A percentile compares a stretch with the other conserved stretches of the same genome.
Evolutionary conservation across 2,797 vertebrate species (phyloP).

Genomic region (Coregonus ussuriensis): DNA sequence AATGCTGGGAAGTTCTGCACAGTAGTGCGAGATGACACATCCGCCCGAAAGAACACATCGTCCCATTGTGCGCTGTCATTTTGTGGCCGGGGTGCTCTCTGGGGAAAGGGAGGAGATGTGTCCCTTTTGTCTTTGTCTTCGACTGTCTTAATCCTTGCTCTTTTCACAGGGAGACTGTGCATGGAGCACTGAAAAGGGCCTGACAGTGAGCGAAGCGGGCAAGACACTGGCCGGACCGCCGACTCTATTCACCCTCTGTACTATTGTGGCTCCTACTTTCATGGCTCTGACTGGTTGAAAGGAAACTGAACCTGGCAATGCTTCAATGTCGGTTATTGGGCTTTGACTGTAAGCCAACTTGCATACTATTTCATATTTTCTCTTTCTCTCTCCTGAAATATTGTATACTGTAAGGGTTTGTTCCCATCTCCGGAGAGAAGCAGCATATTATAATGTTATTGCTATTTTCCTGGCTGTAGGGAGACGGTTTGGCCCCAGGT

Average conservation of each 20-base stretch:
- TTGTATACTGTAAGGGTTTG: conserved; percentile 16
- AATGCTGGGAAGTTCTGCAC: conserved; percentile 65
- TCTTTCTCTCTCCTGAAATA: conserved; percentile 15
- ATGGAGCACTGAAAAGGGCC: conserved; percentile 31
- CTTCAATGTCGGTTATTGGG: conserved; percentile 13
- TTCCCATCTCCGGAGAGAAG: conserved; percentile 12
- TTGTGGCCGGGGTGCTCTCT: conserved; percentile 27
- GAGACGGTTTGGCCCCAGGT: conserved; percentile 38
- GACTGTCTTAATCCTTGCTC: conserved; percentile 64
- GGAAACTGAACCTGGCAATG: conserved; percentile 19
- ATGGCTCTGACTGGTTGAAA: conserved; percentile 21
- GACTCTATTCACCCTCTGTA: conserved; percentile 18
- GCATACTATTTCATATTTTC: conserved; percentile 14
- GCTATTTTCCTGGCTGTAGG: conserved; percentile 26
- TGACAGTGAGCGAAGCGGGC: conserved; percentile 30
- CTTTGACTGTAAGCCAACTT: conserved; percentile 33
- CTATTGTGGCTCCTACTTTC: conserved; percentile 25
- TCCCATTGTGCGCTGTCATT: conserved; percentile 62
- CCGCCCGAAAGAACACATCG: conserved; percentile 65
- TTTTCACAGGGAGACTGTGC: conserved; percentile 47
- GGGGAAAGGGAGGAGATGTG: conserved; percentile 28
- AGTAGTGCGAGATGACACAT: conserved; percentile 62
- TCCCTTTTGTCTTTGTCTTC: conserved; percentile 58
- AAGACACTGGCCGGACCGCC: conserved; percentile 26
- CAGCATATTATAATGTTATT: conserved; percentile 23